A percentile compares a stretch with the other conserved stretches of the same genome.
Conservation (phyloP, 1,140 invertebrate species). For the Brachystomella parvula region DNA sequence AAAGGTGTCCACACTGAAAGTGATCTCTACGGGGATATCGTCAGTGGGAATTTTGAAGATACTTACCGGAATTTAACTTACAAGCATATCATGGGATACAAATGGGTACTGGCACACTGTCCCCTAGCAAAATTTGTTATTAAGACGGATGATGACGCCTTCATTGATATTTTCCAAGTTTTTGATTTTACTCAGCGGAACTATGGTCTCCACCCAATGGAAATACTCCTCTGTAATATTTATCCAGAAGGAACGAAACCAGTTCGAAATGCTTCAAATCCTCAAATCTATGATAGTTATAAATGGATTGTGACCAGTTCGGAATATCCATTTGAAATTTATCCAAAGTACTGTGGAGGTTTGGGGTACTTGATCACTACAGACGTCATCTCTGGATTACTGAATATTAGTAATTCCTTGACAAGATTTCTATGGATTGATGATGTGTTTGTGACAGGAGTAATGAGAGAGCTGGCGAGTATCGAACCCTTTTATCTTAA, state of each 20-base stretch:
- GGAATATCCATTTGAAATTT: constrained; percentile 41
- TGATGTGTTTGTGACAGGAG: constrained; percentile 49
- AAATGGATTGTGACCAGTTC: constrained; percentile 44
- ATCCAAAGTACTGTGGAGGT: constrained; percentile 46
- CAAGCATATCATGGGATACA: constrained; percentile 48
- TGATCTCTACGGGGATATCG: constrained; percentile 41
- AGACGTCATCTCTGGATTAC: constrained; percentile 51
- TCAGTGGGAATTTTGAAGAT: constrained; percentile 45
- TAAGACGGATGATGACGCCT: constrained; percentile 52
- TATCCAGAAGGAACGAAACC: constrained; percentile 42
- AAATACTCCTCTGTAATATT: constrained; percentile 43
- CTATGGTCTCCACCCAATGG: constrained; percentile 32
- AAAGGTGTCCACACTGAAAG: constrained; percentile 34
- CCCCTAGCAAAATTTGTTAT: constrained; percentile 44
- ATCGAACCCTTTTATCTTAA: constrained; percentile 42
- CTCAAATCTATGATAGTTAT: constrained; percentile 22
- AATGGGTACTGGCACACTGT: constrained; percentile 47
- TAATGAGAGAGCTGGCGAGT: constrained; percentile 41
- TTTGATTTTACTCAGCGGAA: constrained; percentile 40
- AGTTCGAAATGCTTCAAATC: constrained; percentile 33
- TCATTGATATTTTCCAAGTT: constrained; percentile 47
- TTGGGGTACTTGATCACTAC: constrained; percentile 59
- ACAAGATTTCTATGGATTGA: constrained; percentile 48
- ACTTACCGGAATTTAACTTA: constrained; percentile 46
- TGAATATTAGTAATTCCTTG: constrained; percentile 39